Conservation (phyloP, 2,113 vertebrate genomes). For the Rhinogobius similis region DNA sequence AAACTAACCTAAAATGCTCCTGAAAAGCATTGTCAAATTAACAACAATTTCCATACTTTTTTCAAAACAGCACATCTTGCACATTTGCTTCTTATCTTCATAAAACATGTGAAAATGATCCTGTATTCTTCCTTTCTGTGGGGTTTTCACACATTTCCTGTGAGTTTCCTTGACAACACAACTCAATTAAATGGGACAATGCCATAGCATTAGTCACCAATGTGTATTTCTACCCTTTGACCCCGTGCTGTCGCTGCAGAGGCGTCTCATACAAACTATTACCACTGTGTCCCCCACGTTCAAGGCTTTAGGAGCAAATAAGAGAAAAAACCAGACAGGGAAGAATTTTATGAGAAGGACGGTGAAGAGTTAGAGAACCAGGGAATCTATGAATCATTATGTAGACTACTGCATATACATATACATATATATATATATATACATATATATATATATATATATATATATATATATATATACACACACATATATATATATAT, state of each 20-base stretch:
- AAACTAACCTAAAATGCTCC: not conserved
- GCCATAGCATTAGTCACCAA: not conserved
- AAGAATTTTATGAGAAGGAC: no score
- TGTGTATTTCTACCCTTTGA: not conserved
- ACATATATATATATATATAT: no score
- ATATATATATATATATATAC: no score
- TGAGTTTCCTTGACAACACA: conserved; percentile 4
- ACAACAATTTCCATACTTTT: not conserved
- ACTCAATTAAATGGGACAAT: not conserved
- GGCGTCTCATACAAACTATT: not conserved
- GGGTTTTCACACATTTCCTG: not conserved
- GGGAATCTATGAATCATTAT: no score
- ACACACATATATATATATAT: no score
- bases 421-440: no score
- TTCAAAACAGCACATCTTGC: not conserved
- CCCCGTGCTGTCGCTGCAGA: not conserved
- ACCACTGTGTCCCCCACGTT: no score
- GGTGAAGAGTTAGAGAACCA: no score
- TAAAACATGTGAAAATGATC: not conserved
- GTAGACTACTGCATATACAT: no score
- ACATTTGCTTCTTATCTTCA: not conserved
- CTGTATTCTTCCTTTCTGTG: not conserved
- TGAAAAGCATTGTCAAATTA: no score
- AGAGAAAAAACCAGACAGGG: no score
- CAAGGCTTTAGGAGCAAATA: no score